Evolutionary conservation across 2,797 vertebrate species (phyloP), one percentile per base, ranked within the genome.

Genomic region (Loris lydekkerianus): DNA sequence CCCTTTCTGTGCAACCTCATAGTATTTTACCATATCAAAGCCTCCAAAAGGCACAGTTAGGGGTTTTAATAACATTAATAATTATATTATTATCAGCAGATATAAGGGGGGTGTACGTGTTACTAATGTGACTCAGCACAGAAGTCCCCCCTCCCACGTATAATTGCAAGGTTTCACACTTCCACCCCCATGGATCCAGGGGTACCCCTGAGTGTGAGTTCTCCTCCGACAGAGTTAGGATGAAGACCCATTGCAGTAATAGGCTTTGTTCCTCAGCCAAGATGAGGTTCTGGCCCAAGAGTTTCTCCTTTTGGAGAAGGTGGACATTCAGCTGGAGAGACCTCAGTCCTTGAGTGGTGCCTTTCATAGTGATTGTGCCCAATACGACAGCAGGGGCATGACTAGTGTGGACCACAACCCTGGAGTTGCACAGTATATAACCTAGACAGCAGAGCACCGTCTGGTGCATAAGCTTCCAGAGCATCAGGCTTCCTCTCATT

Each of bases 371-470:
- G 58, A 56, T 34, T 63, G 53, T 83, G 53, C 46, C 49, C 43
- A 7, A 5, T 34, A 31, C 49, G 34, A 20, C 69, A 3, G 14
- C 61, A 53, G 7, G 6, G 13, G 5, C 0, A 5, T 9, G 29
- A 13, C 10, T 31, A 72, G 25, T 0, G 2, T 7, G n/a, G 37
- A 73, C 77, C 21, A 25, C 14, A 46, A 43, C 76, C 82, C 72
- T 40, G 72, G 11, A 7, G 11, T 8, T 46, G 27, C 18, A n/a
- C 46, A 73, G 43, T 3, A 34, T 23, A 56, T 37, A 29, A 3
- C 37, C 29, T 23, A 11, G 20, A 46, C 7, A 27, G 13, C 40
- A 1, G 0, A 31, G 18, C 11, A 0, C 25, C 9, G 4, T 5
- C 17, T 0, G 29, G 18, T 46, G 3, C 2, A 0, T 5, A 49